Evolutionary conservation across 2,888 invertebrate genomes (phyloP).

Genomic region (Nycteola revayana): DNA sequence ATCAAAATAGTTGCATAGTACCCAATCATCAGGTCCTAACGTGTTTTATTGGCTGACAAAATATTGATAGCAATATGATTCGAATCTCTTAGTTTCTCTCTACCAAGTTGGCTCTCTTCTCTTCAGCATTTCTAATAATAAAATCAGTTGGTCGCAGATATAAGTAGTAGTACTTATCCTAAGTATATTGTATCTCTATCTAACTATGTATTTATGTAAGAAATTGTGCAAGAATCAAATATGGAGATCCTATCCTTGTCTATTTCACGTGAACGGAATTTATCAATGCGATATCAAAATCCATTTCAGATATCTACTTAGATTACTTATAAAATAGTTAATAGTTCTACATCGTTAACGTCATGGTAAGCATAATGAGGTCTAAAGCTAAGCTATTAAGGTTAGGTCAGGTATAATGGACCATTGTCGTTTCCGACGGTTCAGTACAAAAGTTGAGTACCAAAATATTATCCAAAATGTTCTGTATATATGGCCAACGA

Average conservation of each 20-base stretch:
- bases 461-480: conserved; percentile 70
- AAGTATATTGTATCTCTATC: conserved; percentile 62
- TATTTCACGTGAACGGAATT: conserved; percentile 32
- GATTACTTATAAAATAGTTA: conserved; percentile 64
- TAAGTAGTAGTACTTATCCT: conserved; percentile 43
- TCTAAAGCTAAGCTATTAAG: conserved; percentile 69
- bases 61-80: no score
- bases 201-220: conserved; percentile 71
- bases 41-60: no score
- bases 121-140: conserved; percentile 10
- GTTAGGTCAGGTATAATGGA: conserved; percentile 70
- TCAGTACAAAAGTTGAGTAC: conserved; percentile 74
- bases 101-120: no score
- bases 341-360: conserved; percentile 46
- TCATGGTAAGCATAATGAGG: conserved; percentile 54
- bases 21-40: no score
- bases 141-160: conserved; percentile 45
- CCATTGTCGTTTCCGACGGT: conserved; percentile 64
- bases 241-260: conserved; percentile 26
- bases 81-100: no score
- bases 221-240: conserved; percentile 72
- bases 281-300: conserved; percentile 49
- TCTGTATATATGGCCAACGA: conserved; percentile 31
- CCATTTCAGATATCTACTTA: conserved; percentile 51
- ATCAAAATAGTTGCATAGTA: no score